A percentile compares a stretch with the other conserved stretches of the same genome.
These are phyloP conservation scores for Heliopora coerulea DNA, from an alignment of 92 coral and sea anemone species.

Conservation along the genomic window DNA sequence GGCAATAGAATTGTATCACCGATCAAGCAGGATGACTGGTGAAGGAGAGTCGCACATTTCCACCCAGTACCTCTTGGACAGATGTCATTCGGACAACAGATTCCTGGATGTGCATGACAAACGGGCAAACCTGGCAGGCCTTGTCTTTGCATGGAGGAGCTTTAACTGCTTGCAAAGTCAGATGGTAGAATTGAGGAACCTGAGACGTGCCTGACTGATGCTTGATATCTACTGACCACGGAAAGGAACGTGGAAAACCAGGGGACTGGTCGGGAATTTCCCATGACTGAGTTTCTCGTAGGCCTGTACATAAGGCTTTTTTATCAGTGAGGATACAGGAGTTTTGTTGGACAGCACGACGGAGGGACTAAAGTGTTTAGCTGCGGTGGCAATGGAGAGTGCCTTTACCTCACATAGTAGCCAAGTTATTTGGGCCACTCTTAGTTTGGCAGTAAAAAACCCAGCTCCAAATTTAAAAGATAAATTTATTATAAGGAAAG, in stretches of 20 bases:
- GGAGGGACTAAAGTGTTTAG: background rate
- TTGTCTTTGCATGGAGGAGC: slow-evolving; percentile 29
- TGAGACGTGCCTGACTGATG: slow-evolving; percentile 32
- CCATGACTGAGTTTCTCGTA: background rate
- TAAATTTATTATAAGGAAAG: too few species aligned
- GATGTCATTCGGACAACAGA: background rate
- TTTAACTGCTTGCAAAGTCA: slow-evolving; percentile 33
- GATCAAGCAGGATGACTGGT: slow-evolving; percentile 4
- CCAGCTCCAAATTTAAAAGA: too few species aligned
- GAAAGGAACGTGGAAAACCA: slow-evolving; percentile 29
- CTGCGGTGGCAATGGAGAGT: background rate
- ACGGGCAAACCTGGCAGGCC: slow-evolving; percentile 41
- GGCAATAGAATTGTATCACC: slow-evolving; percentile 17
- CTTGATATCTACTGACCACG: slow-evolving; percentile 31
- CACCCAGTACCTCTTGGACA: background rate
- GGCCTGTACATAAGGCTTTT: background rate
- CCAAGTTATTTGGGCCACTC: background rate
- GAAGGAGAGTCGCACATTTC: background rate
- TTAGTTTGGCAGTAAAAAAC: slow-evolving; percentile 12
- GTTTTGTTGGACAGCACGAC: too few species aligned
- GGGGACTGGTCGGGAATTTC: background rate
- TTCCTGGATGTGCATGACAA: slow-evolving; percentile 5
- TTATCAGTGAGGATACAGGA: slow-evolving; percentile 1
- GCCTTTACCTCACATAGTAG: slow-evolving; percentile 6
- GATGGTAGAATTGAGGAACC: slow-evolving; percentile 38